Conservation (phyloP, 1,140 invertebrate genomes). For the Glossosoma conforme region DNA sequence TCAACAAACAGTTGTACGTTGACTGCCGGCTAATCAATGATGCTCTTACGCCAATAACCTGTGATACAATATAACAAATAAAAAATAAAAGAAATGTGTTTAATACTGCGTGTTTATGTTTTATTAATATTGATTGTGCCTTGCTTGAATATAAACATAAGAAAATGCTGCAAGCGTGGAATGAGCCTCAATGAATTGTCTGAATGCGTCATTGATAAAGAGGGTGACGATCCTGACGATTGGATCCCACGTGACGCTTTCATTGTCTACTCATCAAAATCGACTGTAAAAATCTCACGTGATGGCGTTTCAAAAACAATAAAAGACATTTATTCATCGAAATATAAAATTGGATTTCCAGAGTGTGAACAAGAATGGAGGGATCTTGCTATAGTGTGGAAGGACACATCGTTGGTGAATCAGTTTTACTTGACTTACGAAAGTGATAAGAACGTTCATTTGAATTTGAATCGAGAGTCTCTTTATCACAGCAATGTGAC, state of each 20-base stretch:
- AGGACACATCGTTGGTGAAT: conserved; percentile 11
- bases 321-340: conserved; percentile 17
- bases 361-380: conserved; percentile 15
- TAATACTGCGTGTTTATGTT: conserved; percentile 9
- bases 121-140: conserved; percentile 6
- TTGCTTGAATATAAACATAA: conserved; percentile 8
- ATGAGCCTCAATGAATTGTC: conserved; percentile 4
- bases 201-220: neutral
- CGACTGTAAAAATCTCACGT: conserved; percentile 14
- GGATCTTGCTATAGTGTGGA: conserved; percentile 16
- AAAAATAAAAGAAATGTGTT: neutral
- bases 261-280: conserved; percentile 17
- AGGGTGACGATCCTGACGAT: conserved; percentile 4
- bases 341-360: conserved; percentile 21
- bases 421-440: conserved; percentile 26
- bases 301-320: conserved; percentile 11
- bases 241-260: conserved; percentile 22
- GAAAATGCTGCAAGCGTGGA: conserved; percentile 22
- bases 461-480: conserved; percentile 21
- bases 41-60: neutral
- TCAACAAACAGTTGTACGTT: too few species aligned
- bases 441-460: conserved; percentile 14
- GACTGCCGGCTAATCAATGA: too few species aligned
- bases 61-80: neutral
- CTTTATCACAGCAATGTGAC: conserved; percentile 19